Percentiles rank a stretch among this genome's conserved stretches.
phyloP scores from a whole-genome alignment of 2,888 invertebrate genomes.

The Calameuta idolon region DNA sequence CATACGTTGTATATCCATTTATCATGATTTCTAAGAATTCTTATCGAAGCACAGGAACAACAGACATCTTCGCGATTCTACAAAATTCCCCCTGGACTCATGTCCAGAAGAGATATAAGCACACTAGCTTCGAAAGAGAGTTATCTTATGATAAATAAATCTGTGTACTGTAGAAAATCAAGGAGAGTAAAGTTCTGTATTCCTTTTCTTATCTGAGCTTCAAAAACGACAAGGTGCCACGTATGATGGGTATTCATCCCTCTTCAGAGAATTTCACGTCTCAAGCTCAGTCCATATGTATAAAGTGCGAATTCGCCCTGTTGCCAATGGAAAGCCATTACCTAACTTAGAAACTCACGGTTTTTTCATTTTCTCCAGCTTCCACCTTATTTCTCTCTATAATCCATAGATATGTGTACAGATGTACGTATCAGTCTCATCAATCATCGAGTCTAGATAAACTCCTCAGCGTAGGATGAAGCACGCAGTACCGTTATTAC shows the following conservation, averaged over 20 bases:
- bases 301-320: not conserved
- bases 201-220: not conserved
- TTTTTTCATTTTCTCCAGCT: not conserved
- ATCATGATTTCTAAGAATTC: not conserved
- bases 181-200: not conserved
- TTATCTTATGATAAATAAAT: not conserved
- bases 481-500: slow-evolving; percentile 19
- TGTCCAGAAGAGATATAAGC: not conserved
- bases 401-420: not conserved
- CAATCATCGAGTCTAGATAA: not conserved
- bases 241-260: not conserved
- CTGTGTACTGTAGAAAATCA: not conserved
- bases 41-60: not conserved
- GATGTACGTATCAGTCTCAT: not conserved
- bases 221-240: not conserved
- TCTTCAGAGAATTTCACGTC: not conserved
- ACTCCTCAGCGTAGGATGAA: slow-evolving; percentile 6
- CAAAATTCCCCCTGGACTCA: not conserved
- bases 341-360: not conserved
- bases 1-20: not conserved
- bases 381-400: not conserved
- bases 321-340: not conserved
- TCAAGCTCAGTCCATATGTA: not conserved
- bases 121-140: not conserved
- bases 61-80: not conserved